Base-by-base conservation (phyloP, 2,113 vertebrate species). In the Zosterops borbonicus region DNA sequence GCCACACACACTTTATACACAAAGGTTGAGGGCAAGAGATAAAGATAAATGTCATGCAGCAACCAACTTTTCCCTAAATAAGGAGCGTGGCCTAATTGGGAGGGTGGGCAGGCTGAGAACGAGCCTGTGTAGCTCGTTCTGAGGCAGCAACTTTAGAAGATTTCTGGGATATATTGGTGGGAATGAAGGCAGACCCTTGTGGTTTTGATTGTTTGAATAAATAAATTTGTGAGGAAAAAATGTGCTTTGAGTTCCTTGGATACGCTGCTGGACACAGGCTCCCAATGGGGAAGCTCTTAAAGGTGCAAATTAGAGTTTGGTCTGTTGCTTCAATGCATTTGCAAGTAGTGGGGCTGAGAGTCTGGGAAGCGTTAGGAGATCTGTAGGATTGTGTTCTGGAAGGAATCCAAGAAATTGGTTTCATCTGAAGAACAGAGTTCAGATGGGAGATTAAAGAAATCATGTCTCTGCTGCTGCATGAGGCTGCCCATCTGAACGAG, bases 251-350 rank as follows among this genome's bases (percentile, higher is more conserved):
- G 90, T 86, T 70, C 11, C 55, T 86, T 16, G 5, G 44, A 31
- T 55, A 39, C 79, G 1, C 94, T 94, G 96, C 90, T 96, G 94
- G 95, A 90, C 88, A 77, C 41, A 46, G 95, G 29, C 94, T 86
- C 90, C 96, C 92, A 92, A 73, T 92, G 64, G 94, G 90, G 94
- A 95, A 39, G 59, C 79, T 92, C 96, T 94, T 95, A 88, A 92
- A 96, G 95, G 94, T 94, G 96, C 85, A 95, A 97, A 97, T 95
- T 96, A 33, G 87, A 95, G 94, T 93, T 87, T 73, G 65, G 37
- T 82, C 65, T 93, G 44, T 50, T 79, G 84, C 82, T 89, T 91
- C 82, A 84, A 6, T 71, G 78, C 62, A 9, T 93, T 91, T 90
- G 82, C 82, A 91, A 65, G 87, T 37, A 74, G 68, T 22, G 55